Conservation (phyloP, 30 jellyfish, hydroid and myxozoan species). For the Hydractinia symbiolongicarpus region DNA sequence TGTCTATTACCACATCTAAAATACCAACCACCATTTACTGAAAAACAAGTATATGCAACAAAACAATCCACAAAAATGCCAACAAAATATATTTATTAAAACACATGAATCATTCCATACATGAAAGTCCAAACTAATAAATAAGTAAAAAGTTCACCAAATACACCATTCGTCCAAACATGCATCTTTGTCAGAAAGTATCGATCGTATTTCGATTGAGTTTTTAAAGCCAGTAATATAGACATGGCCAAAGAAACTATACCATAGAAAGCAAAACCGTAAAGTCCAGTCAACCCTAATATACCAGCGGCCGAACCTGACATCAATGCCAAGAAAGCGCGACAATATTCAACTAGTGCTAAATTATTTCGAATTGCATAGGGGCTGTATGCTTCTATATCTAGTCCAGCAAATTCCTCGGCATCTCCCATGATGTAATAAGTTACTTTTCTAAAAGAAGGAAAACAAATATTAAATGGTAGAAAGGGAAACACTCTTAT, state of each 20-base stretch:
- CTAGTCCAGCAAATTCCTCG: conserved; percentile 80
- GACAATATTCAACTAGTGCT: conserved; percentile 83
- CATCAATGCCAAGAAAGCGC: conserved; percentile 86
- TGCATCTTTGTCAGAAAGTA: conserved; percentile 80
- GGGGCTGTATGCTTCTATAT: conserved; percentile 87
- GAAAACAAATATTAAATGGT: too few species aligned
- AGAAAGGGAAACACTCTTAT: too few species aligned
- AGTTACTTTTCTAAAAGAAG: too few species aligned
- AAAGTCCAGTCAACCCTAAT: conserved; percentile 90
- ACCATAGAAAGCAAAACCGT: conserved; percentile 80
- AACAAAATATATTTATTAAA: conserved; percentile 16
- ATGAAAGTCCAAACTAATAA: conserved; percentile 93
- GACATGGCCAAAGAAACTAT: conserved; percentile 70
- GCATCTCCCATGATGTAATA: conserved; percentile 69
- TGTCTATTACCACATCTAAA: too few species aligned
- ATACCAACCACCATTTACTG: too few species aligned
- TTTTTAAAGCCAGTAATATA: conserved; percentile 57
- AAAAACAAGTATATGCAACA: too few species aligned
- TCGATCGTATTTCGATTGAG: conserved; percentile 86
- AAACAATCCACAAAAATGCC: too few species aligned
- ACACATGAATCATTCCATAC: conserved; percentile 99
- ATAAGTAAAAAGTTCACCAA: conserved; percentile 96
- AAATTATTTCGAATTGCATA: conserved; percentile 71
- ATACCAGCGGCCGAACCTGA: conserved; percentile 98
- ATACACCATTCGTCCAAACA: conserved; percentile 82